These are phyloP conservation scores for Athalia cordata DNA, from an alignment of 2,888 invertebrate genomes.

Conservation along the genomic window DNA sequence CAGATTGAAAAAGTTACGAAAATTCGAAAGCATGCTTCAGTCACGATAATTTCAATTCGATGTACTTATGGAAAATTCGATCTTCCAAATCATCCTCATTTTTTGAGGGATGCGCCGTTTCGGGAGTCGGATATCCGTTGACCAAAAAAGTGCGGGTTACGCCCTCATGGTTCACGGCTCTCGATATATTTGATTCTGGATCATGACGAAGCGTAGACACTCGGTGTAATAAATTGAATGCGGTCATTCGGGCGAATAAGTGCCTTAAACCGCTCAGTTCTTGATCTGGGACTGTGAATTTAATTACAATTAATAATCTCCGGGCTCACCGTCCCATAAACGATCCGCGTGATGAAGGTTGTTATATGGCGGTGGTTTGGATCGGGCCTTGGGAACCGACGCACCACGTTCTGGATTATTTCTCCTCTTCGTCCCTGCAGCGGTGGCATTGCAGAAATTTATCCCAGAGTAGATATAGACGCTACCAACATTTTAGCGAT, in stretches of 20 bases:
- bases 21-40: too few species aligned
- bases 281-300: constrained; percentile 63
- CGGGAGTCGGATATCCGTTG: too few species aligned
- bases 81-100: too few species aligned
- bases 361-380: constrained; percentile 53
- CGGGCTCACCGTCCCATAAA: constrained; percentile 56
- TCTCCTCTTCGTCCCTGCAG: constrained; percentile 47
- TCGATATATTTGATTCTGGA: too few species aligned
- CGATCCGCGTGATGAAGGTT: constrained; percentile 49
- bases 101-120: too few species aligned
- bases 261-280: constrained; percentile 58
- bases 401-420: constrained; percentile 60
- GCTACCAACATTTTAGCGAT: neutral
- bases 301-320: constrained; percentile 69
- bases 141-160: too few species aligned
- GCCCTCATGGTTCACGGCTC: too few species aligned
- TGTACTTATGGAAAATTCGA: too few species aligned
- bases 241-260: constrained; percentile 54
- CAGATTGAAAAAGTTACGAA: too few species aligned
- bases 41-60: too few species aligned
- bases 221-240: neutral
- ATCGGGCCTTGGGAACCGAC: constrained; percentile 63
- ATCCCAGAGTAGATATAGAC: constrained; percentile 16
- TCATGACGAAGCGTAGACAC: neutral
- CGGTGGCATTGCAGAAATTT: neutral